A percentile compares a stretch with the other conserved stretches of the same genome.
Conservation (phyloP, 2,888 invertebrate genomes). For the Napeogenes inachia region DNA sequence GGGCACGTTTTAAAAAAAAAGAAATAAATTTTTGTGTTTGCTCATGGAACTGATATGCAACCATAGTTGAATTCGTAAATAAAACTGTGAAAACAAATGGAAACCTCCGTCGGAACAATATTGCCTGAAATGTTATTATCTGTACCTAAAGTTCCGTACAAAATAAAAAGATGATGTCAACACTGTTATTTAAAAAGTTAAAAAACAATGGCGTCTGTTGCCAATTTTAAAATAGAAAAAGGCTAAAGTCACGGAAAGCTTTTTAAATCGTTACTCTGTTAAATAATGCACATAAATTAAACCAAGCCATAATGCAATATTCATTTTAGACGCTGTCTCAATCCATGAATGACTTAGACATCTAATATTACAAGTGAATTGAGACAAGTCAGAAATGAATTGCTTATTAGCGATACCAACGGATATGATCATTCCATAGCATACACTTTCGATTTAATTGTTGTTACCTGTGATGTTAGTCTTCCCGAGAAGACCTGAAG, state of each 20-base stretch:
- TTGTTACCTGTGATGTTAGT: conserved; percentile 76
- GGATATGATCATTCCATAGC: conserved; percentile 62
- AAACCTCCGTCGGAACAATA: conserved; percentile 24
- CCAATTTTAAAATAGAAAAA: conserved; percentile 22
- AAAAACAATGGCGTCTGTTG: conserved; percentile 21
- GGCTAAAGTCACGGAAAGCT: conserved; percentile 41
- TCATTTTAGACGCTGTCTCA: conserved; percentile 39
- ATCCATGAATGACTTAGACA: conserved; percentile 19
- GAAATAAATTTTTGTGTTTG: conserved; percentile 20
- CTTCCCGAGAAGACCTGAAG: conserved; percentile 80
- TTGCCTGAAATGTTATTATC: conserved; percentile 21
- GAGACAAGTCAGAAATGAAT: conserved; percentile 1
- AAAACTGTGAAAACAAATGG: conserved; percentile 30
- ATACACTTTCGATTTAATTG: conserved; percentile 54
- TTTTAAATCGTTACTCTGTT: conserved; percentile 44
- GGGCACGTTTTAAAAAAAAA: conserved; percentile 19
- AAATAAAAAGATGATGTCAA: conserved; percentile 20
- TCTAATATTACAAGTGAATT: background rate
- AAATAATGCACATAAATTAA: conserved; percentile 59
- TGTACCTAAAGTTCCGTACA: conserved; percentile 12
- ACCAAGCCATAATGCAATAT: conserved; percentile 61
- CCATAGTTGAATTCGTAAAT: conserved; percentile 30
- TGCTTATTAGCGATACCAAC: conserved; percentile 44
- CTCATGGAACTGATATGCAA: conserved; percentile 26
- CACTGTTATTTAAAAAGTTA: conserved; percentile 12